A percentile compares a stretch with the other conserved stretches of the same genome.
phyloP scores from a whole-genome alignment of 2,797 vertebrate genomes.

The Pseudopleuronectes americanus region DNA sequence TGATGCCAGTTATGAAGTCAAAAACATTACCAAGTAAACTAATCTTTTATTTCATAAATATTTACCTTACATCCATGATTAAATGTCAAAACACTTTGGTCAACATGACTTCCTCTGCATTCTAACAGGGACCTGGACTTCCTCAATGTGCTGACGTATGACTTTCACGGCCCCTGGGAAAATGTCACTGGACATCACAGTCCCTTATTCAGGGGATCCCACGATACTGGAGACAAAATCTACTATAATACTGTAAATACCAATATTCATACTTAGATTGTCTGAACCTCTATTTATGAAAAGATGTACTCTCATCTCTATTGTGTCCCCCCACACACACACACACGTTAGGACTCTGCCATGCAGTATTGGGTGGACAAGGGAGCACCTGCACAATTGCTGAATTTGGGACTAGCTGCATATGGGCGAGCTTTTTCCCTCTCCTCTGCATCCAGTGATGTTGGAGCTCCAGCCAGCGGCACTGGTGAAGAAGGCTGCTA shows the following conservation, averaged over 20 bases:
- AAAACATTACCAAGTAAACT: conserved; percentile 68
- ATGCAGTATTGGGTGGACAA: conserved; percentile 81
- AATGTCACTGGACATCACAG: conserved; percentile 81
- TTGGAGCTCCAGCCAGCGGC: conserved; percentile 71
- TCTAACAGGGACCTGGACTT: conserved; percentile 79
- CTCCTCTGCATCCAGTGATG: conserved; percentile 36
- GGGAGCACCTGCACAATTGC: conserved; percentile 75
- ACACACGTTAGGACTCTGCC: conserved; percentile 69
- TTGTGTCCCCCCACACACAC: conserved; percentile 18
- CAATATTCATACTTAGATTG: not conserved
- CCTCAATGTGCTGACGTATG: conserved; percentile 82
- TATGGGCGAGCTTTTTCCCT: conserved; percentile 80
- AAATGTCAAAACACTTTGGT: not conserved
- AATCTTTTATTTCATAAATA: not conserved
- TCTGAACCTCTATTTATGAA: not conserved
- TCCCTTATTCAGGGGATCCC: conserved; percentile 72
- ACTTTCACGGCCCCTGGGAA: conserved; percentile 81
- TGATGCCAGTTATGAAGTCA: conserved; percentile 77
- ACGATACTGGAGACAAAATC: conserved; percentile 62
- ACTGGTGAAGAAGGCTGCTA: conserved; percentile 76
- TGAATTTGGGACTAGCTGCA: conserved; percentile 80
- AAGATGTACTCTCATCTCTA: not conserved
- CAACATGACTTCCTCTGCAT: not conserved
- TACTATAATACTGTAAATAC: conserved; percentile 76
- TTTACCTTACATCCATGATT: not conserved